Percentiles rank a stretch among this genome's conserved stretches.
Evolutionary conservation across 2,797 vertebrate species (phyloP).

Genomic region (Rhinoraja longicauda): DNA sequence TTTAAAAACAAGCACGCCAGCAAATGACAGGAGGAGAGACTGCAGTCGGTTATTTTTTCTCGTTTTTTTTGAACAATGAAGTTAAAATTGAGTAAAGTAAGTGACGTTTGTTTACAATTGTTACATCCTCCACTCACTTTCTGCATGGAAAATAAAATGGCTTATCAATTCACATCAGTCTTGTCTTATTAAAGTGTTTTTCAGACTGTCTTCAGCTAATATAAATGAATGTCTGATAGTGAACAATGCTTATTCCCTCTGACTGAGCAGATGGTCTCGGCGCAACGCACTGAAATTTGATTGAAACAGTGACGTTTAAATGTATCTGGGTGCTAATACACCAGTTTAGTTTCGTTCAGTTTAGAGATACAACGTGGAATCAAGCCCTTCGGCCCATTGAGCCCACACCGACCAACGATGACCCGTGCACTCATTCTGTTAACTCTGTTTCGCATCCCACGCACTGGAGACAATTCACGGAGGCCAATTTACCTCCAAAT

Average conservation of each 20-base stretch:
- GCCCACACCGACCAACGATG: too few relatives aligned
- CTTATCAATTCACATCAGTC: background rate
- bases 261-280: background rate
- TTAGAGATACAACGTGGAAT: too few relatives aligned
- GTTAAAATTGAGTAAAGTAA: background rate
- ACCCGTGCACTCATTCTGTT: too few relatives aligned
- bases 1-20: background rate
- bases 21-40: background rate
- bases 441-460: too few relatives aligned
- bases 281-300: background rate
- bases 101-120: background rate
- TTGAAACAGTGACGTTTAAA: background rate
- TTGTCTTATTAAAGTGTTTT: background rate
- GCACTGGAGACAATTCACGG: too few relatives aligned
- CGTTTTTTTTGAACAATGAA: background rate
- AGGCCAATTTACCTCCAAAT: too few relatives aligned
- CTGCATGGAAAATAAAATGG: background rate
- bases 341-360: too few relatives aligned
- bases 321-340: background rate
- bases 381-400: too few relatives aligned
- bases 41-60: background rate
- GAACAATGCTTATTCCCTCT: background rate
- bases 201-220: background rate
- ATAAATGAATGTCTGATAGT: background rate
- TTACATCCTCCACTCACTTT: background rate